Evolutionary conservation across 92 coral and sea anemone genomes (phyloP).

Genomic region (Palythoa caribaeorum): DNA sequence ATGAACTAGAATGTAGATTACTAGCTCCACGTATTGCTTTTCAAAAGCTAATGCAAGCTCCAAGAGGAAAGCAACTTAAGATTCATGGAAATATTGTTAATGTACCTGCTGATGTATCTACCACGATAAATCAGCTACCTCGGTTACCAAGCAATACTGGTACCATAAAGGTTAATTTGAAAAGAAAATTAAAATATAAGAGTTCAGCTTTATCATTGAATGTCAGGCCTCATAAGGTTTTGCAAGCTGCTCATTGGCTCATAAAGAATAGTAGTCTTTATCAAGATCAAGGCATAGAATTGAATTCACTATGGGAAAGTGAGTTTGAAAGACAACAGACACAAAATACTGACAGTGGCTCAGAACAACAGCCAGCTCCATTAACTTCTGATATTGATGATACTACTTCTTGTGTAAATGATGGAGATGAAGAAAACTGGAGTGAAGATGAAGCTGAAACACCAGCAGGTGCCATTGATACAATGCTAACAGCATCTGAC

Average conservation of each 20-base stretch:
- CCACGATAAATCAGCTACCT: conserved; percentile 65
- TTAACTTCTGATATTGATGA: conserved; percentile 22
- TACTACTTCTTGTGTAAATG: conserved; percentile 20
- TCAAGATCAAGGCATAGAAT: conserved; percentile 60
- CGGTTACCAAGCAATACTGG: conserved; percentile 52
- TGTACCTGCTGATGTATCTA: conserved; percentile 70
- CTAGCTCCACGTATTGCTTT: conserved; percentile 48
- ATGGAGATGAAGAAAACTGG: conserved; percentile 50
- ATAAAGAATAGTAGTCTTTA: conserved; percentile 70
- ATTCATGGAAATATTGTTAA: background rate
- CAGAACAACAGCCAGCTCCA: conserved; percentile 11
- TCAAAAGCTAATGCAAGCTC: conserved; percentile 58
- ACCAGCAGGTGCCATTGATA: conserved; percentile 42
- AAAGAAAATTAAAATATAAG: background rate
- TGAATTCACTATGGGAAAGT: conserved; percentile 63
- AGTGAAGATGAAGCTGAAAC: conserved; percentile 73
- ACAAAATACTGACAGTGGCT: conserved; percentile 39
- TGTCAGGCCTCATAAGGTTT: conserved; percentile 46
- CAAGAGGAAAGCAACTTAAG: conserved; percentile 68
- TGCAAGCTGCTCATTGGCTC: conserved; percentile 65
- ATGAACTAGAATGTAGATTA: background rate
- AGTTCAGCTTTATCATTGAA: background rate
- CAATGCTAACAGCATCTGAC: conserved; percentile 70
- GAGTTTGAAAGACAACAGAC: conserved; percentile 39
- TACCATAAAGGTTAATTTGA: background rate